Conservation (phyloP, 2,113 vertebrate genomes). For the Mirza zaza region DNA sequence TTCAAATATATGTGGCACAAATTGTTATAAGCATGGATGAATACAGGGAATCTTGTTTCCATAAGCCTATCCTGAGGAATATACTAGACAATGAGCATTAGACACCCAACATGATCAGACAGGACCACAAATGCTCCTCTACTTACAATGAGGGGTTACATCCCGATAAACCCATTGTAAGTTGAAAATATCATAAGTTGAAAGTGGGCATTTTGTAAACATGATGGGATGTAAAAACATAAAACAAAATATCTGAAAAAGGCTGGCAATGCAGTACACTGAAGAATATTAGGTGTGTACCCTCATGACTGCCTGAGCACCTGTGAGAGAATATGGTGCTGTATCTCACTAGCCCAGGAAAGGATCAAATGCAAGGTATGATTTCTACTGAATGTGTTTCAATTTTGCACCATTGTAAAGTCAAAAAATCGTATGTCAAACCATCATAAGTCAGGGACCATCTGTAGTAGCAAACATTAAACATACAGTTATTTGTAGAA, state of each 20-base stretch:
- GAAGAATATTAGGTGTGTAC: background rate
- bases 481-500: background rate
- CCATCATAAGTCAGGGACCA: background rate
- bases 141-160: background rate
- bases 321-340: background rate
- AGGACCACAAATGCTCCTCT: background rate
- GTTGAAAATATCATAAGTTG: background rate
- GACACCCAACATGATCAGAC: background rate
- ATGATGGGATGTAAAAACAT: background rate
- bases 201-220: background rate
- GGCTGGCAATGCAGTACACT: background rate
- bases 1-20: background rate
- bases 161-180: background rate
- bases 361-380: background rate
- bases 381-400: background rate
- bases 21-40: background rate
- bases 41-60: background rate
- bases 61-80: background rate
- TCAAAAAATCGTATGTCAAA: accelerated
- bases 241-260: background rate
- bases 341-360: background rate
- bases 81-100: background rate
- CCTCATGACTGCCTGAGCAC: background rate
- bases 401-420: background rate
- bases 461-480: background rate